Base-by-base conservation (phyloP, 2,113 vertebrate genomes). In the Lutjanus erythropterus region DNA sequence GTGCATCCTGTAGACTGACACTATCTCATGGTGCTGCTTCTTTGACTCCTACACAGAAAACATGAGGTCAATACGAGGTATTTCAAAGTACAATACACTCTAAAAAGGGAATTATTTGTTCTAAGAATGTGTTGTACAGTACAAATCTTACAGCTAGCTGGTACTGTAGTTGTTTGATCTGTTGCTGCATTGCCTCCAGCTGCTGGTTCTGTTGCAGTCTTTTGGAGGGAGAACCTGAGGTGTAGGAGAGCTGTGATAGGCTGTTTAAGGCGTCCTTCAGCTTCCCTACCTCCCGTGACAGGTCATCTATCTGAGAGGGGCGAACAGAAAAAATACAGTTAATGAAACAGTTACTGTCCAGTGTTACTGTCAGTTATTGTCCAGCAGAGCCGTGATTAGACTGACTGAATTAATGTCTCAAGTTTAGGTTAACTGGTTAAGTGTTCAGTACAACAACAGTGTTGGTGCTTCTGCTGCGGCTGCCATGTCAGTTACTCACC, bases 1-100 rank as follows among this genome's bases (percentile, higher is more conserved):
- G 62, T 99, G 98, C 96, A 97, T 99, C 89, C 98, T 96, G 92
- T 99, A 99, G 87, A 99, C 98, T 0, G 98, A 98, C 74, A 99
- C 93, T 0, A 97, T 96, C 88, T 99, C 97, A 80, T 97, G 94
- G 74, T 99, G 98, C 49, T 97, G 97, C 72, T 98, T 99, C 95
- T 98, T 97, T 42, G 97, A 95, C 89, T 99, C 98, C 98, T 99
- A 70, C 21, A 80, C 18, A 87, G 61, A 70, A 42, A 87, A 55
- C 9, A 62, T 0, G 25, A 70, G 41, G 9, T 31, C 33, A 67
- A 81, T 49, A 27, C 4, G 29, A 18, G 14, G 14, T 29, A 3
- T 29, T 37, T 49, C n/a, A 15, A 11, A 64, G 25, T 10, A 41
- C 23, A 18, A 10, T 18, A 1, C 5, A 3, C 4, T 19, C 14